Percentiles rank a stretch among this genome's conserved stretches.
These are phyloP conservation scores for Psix sp. DNA, from an alignment of 1,140 invertebrate species.

Conservation along the genomic window DNA sequence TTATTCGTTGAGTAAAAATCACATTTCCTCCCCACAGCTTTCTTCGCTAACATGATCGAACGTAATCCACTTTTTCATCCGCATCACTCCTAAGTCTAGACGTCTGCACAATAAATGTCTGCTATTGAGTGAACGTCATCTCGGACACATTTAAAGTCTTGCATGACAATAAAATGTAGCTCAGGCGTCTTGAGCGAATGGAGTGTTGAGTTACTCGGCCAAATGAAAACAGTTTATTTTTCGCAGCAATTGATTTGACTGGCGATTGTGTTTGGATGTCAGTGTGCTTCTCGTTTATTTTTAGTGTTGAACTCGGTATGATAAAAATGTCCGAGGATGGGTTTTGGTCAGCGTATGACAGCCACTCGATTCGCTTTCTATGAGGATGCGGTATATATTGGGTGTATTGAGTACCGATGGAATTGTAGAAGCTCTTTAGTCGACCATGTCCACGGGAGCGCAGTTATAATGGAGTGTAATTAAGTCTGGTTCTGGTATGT, in stretches of 20 bases:
- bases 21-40: too few species aligned
- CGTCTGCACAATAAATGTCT: too few species aligned
- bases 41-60: too few species aligned
- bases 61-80: too few species aligned
- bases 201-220: too few species aligned
- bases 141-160: too few species aligned
- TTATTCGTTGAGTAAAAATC: too few species aligned
- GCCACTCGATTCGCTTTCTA: conserved; percentile 63
- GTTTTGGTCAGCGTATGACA: conserved; percentile 46
- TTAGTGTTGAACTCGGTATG: conserved; percentile 21
- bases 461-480: conserved; percentile 73
- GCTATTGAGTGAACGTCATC: too few species aligned
- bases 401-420: conserved; percentile 66
- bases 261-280: conserved; percentile 40
- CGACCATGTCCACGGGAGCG: conserved; percentile 64
- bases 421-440: conserved; percentile 63
- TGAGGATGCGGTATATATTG: conserved; percentile 61
- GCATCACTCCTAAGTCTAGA: too few species aligned
- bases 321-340: conserved; percentile 48
- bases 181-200: too few species aligned
- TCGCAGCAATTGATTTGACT: conserved; percentile 31
- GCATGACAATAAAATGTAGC: too few species aligned
- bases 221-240: conserved; percentile 5
- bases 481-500: conserved; percentile 70
- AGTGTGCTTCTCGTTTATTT: conserved; percentile 30